Conservation (phyloP, 2,113 vertebrate species). For the Xiphorhynchus elegans region DNA sequence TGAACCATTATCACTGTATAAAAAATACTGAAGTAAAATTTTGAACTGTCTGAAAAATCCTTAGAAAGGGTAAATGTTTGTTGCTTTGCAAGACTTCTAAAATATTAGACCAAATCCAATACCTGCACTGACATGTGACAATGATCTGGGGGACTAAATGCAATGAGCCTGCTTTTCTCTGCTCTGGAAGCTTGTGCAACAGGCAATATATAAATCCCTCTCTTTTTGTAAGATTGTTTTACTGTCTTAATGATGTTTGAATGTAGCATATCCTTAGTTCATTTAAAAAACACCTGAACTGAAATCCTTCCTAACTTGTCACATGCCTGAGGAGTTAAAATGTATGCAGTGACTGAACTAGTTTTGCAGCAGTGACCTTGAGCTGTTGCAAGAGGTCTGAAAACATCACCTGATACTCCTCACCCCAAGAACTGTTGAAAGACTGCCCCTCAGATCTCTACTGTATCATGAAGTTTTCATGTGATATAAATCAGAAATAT, state of each 20-base stretch:
- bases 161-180: not conserved
- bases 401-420: not conserved
- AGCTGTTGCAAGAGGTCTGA: not conserved
- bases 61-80: not conserved
- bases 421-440: not conserved
- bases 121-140: not conserved
- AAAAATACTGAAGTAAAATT: not conserved
- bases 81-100: not conserved
- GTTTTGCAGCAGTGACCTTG: not conserved
- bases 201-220: not conserved
- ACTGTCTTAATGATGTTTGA: not conserved
- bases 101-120: not conserved
- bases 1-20: not conserved
- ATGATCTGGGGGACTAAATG: not conserved
- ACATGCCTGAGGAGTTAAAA: not conserved
- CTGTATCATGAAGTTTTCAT: not conserved
- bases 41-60: not conserved
- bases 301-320: not conserved
- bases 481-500: not conserved
- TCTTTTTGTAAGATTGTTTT: not conserved
- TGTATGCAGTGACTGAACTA: not conserved
- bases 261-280: not conserved
- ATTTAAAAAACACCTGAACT: not conserved
- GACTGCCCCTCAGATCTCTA: not conserved
- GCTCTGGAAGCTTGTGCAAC: not conserved